Evolutionary conservation across 2,113 vertebrate species (phyloP).

Genomic region (Todiramphus chloris): DNA sequence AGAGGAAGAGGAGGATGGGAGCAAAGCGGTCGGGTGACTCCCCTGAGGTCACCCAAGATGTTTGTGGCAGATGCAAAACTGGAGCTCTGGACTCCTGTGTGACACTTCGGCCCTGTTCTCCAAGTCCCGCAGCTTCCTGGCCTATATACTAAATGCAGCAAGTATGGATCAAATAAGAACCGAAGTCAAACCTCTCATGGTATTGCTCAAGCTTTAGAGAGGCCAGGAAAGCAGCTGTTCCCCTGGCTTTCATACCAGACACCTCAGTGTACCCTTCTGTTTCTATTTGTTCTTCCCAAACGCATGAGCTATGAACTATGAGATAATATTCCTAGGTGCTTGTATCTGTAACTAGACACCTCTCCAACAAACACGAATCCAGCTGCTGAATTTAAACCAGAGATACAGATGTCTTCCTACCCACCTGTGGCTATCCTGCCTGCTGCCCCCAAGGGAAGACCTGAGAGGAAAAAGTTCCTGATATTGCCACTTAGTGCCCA

Average conservation of each 20-base stretch:
- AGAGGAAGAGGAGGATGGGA: background rate
- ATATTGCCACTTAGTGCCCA: accelerated
- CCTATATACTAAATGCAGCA: background rate
- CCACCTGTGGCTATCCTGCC: background rate
- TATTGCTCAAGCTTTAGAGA: background rate
- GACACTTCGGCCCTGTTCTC: background rate
- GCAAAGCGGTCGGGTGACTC: background rate
- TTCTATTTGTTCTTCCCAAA: background rate
- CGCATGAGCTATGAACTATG: background rate
- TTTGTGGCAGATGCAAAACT: background rate
- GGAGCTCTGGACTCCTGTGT: background rate
- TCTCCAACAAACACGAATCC: background rate
- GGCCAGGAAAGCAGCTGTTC: background rate
- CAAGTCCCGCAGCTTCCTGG: background rate
- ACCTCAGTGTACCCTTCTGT: background rate
- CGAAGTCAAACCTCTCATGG: background rate
- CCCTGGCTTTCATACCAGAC: background rate
- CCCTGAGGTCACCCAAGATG: background rate
- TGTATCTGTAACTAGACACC: background rate
- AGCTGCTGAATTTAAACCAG: background rate
- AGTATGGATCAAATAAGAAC: background rate
- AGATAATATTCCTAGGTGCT: background rate
- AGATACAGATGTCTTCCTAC: background rate
- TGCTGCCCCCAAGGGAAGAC: background rate
- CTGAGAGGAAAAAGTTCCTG: background rate